Conservation (phyloP, 2,797 vertebrate species). For the Emys orbicularis region DNA sequence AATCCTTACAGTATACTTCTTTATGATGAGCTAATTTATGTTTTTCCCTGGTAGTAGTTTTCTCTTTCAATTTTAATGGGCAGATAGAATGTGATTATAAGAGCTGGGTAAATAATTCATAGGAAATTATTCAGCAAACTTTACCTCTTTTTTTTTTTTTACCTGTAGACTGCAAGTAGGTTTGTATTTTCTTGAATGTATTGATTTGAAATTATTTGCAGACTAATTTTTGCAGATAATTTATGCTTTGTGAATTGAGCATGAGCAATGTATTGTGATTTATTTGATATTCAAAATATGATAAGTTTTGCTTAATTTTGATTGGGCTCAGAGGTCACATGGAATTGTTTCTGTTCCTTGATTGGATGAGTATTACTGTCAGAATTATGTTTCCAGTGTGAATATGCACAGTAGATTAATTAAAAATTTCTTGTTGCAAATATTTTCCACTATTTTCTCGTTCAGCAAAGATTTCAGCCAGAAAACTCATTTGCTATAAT, state of each 20-base stretch:
- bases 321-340: not conserved
- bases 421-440: not conserved
- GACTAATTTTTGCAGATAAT: not conserved
- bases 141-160: not conserved
- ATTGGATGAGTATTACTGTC: not conserved
- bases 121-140: not conserved
- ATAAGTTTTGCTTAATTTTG: not conserved
- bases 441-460: not conserved
- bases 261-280: not conserved
- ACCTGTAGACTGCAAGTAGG: not conserved
- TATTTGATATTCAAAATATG: not conserved
- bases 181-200: not conserved
- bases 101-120: not conserved
- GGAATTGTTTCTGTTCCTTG: accelerated
- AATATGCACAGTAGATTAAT: not conserved
- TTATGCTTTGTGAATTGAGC: not conserved
- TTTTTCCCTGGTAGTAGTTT: not conserved
- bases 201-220: not conserved
- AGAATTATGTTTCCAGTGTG: not conserved
- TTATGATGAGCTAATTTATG: not conserved
- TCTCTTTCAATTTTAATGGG: not conserved
- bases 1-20: not conserved
- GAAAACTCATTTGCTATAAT: not conserved
- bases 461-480: not conserved
- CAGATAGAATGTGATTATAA: not conserved